Evolutionary conservation across 2,888 invertebrate genomes (phyloP).

Genomic region (Tenthredo livida): DNA sequence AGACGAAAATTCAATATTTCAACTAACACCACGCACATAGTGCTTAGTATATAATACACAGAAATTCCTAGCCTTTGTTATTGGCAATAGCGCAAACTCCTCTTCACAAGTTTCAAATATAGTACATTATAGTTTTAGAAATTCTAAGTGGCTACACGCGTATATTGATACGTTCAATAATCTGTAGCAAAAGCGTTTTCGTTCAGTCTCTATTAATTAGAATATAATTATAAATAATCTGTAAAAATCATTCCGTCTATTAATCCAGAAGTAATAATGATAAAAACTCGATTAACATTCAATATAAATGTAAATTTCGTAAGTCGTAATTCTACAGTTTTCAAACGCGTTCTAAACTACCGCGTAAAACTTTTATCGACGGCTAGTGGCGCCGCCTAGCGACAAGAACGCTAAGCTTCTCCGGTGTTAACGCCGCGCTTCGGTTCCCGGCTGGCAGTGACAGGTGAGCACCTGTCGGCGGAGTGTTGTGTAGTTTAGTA

Average conservation of each 20-base stretch:
- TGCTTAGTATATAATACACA: neutral
- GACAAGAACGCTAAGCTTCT: neutral
- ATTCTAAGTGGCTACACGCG: neutral
- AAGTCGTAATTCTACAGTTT: neutral
- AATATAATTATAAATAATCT: neutral
- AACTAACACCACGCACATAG: neutral
- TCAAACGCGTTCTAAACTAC: neutral
- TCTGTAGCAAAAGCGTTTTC: neutral
- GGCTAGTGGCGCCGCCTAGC: neutral
- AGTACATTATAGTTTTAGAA: constrained; percentile 19
- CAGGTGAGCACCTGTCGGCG: neutral
- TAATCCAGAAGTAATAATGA: neutral
- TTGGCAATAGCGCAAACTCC: constrained; percentile 16
- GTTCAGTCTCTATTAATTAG: neutral
- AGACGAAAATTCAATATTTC: neutral
- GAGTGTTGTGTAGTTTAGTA: neutral
- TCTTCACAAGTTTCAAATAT: constrained; percentile 15
- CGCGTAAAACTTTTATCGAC: neutral
- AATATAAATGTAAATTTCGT: neutral
- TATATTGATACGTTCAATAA: too few relatives aligned
- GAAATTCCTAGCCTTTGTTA: constrained; percentile 6
- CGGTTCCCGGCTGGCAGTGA: neutral
- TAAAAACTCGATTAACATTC: neutral
- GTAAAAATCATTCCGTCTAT: neutral
- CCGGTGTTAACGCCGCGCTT: neutral